A percentile compares a stretch with the other conserved stretches of the same genome.
Conservation (phyloP, 2,797 vertebrate genomes). For the Cyclura pinguis region DNA sequence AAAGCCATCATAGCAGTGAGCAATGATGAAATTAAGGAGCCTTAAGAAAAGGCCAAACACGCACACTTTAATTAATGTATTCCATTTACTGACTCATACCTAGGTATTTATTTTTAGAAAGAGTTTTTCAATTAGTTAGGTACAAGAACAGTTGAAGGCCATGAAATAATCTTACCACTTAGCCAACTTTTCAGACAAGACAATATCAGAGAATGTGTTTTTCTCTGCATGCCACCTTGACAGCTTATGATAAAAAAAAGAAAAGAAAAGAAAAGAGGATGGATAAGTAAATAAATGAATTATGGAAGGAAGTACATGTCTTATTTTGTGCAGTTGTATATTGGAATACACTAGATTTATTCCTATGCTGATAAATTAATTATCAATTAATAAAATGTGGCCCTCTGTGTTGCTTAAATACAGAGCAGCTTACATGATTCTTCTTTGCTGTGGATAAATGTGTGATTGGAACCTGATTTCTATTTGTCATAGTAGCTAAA, state of each 20-base stretch:
- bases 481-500: neutral
- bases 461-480: neutral
- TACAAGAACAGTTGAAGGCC: slow-evolving; percentile 69
- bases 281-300: neutral
- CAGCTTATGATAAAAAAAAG: too few species aligned
- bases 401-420: neutral
- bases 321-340: slow-evolving; percentile 7
- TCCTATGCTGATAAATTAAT: neutral
- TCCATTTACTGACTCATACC: slow-evolving; percentile 70
- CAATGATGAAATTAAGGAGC: slow-evolving; percentile 63
- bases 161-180: slow-evolving; percentile 45
- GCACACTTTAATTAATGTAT: slow-evolving; percentile 72
- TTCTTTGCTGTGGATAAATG: neutral
- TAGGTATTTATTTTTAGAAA: slow-evolving; percentile 69
- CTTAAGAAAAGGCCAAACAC: slow-evolving; percentile 62
- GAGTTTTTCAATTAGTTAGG: slow-evolving; percentile 72
- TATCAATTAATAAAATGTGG: neutral
- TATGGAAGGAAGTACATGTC: neutral
- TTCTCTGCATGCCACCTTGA: too few species aligned
- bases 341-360: slow-evolving; percentile 13
- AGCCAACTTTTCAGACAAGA: slow-evolving; percentile 38
- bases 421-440: neutral
- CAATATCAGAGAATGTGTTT: slow-evolving; percentile 38
- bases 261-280: too few species aligned
- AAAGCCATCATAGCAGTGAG: slow-evolving; percentile 57